Evolutionary conservation across 2,113 vertebrate species (phyloP), one percentile per base, ranked within the genome.

Genomic region (Arothron firmamentum): DNA sequence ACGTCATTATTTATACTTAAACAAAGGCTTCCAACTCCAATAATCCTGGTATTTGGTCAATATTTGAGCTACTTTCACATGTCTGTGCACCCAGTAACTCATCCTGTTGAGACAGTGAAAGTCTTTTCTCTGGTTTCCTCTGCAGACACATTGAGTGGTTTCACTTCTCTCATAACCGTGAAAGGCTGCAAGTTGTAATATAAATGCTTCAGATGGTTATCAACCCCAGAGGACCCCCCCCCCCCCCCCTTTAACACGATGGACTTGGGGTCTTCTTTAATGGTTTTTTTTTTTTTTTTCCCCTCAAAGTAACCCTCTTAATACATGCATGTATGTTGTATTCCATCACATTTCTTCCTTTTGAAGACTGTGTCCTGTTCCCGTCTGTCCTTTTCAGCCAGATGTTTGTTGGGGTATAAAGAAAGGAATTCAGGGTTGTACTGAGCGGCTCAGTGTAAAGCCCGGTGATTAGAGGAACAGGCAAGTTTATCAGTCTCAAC

Each of bases 401-500:
- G 63, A 46, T 65, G 56, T 82, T 85, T 77, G 65, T 77, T 82
- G 56, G 50, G 48, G 77, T 78, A 59, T n/a, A 53, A 63, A 77
- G 61, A 55, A 58, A 67, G 70, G 62, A 76, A 81, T 77, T 66
- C 45, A 58, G 53, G 34, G 46, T 55, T 20, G 28, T 16, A 53
- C 50, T 23, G 56, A 50, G 18, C 48, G 62, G 55, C 77, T 79
- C 56, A 68, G 67, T 21, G 52, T 59, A 38, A 77, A 78, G 52
- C 52, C 45, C n/a, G 34, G 60, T 17, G 14, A 72, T 82, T 79
- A 77, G 47, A 77, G 54, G 56, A 77, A 74, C 72, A 79, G 72
- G 65, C 21, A 78, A 17, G 62, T 83, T 78, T 83, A 75, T 85
- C 77, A 38, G 52, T 49, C 61, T 45, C 57, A 81, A 77, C 82